Conservation (phyloP, 2,797 vertebrate species). For the Leontocebus nigricollis region DNA sequence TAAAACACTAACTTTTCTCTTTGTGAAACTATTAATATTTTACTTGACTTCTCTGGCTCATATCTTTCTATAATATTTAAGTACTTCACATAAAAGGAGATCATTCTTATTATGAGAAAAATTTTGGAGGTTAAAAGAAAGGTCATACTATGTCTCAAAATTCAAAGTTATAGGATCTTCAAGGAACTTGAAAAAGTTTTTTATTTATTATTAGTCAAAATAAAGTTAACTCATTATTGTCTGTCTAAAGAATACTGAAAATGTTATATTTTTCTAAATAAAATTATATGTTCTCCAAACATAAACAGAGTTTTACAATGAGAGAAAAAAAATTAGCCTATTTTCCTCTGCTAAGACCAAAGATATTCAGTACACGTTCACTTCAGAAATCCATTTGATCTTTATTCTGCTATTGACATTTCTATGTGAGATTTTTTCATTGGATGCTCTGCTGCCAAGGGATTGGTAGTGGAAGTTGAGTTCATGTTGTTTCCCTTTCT, state of each 20-base stretch:
- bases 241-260: not conserved
- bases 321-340: not conserved
- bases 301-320: not conserved
- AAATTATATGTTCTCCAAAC: not conserved
- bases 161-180: not conserved
- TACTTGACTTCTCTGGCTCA: not conserved
- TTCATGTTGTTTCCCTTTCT: constrained; percentile 65
- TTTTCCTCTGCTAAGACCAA: not conserved
- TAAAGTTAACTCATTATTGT: not conserved
- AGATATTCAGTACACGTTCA: not conserved
- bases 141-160: not conserved
- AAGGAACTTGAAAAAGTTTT: not conserved
- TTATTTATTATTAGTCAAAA: not conserved
- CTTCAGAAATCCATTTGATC: not conserved
- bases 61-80: not conserved
- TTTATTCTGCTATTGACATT: not conserved
- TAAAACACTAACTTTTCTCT: not conserved
- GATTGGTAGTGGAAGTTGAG: constrained; percentile 6
- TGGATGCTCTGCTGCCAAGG: not conserved
- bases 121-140: not conserved
- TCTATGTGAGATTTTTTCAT: not conserved
- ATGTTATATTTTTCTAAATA: not conserved
- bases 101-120: not conserved
- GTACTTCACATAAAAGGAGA: not conserved
- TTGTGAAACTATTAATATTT: not conserved